Conservation (phyloP, 2,113 vertebrate genomes). For the Gobiocypris rarus region DNA sequence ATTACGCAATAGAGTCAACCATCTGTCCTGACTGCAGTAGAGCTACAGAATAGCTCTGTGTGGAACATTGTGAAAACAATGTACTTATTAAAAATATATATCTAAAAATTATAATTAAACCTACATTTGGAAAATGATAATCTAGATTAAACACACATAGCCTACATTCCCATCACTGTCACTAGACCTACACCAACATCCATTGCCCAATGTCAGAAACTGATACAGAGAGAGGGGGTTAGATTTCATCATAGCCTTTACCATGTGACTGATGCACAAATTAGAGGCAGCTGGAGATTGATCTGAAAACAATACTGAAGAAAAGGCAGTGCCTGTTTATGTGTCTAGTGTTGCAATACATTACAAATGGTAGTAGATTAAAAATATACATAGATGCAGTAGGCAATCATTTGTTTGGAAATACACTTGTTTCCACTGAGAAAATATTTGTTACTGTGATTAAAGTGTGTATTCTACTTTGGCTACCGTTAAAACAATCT, state of each 20-base stretch:
- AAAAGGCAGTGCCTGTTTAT: not conserved
- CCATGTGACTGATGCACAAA: constrained; percentile 8
- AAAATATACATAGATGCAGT: not conserved
- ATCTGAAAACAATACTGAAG: not conserved
- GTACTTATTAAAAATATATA: not conserved
- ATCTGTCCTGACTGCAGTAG: constrained; percentile 27
- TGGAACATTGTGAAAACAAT: too few species aligned
- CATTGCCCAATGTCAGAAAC: not conserved
- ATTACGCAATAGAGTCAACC: constrained; percentile 36
- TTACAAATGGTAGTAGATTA: not conserved
- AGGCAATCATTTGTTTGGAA: not conserved
- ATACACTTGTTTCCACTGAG: too few species aligned
- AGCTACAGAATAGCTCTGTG: too few species aligned
- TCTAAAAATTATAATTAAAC: not conserved
- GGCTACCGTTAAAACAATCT: not conserved
- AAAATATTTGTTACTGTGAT: not conserved
- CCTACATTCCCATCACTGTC: not conserved
- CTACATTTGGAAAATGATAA: not conserved
- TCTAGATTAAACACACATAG: not conserved
- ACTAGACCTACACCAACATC: not conserved
- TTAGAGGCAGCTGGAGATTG: constrained; percentile 3
- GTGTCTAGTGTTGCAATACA: not conserved
- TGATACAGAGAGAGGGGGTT: not conserved
- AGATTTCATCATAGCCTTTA: not conserved
- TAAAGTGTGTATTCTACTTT: not conserved